phyloP scores from a whole-genome alignment of 2,113 vertebrate genomes.

The Amblyopsis rosae region DNA sequence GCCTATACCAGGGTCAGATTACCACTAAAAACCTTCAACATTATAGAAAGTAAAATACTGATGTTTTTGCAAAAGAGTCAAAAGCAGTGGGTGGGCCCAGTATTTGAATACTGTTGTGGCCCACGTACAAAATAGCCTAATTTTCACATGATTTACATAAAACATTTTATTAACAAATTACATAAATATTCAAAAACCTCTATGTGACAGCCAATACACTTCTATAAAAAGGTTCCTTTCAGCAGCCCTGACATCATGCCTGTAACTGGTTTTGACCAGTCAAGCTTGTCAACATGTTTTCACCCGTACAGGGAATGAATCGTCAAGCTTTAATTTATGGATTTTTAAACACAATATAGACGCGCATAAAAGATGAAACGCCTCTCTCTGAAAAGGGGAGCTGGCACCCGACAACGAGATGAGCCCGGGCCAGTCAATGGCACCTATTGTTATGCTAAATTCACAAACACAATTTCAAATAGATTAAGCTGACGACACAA shows the following conservation, averaged over 20 bases:
- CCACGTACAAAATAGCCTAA: not conserved
- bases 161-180: conserved; percentile 15
- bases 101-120: no score
- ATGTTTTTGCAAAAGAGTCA: no score
- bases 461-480: conserved; percentile 66
- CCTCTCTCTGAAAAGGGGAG: conserved; percentile 48
- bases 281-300: conserved; percentile 46
- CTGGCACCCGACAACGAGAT: conserved; percentile 50
- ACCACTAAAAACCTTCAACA: no score
- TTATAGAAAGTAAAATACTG: no score
- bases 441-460: conserved; percentile 75
- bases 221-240: conserved; percentile 29
- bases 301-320: conserved; percentile 25
- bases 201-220: conserved; percentile 24
- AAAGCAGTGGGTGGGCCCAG: no score
- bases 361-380: conserved; percentile 65
- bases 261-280: conserved; percentile 35
- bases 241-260: conserved; percentile 42
- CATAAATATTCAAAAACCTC: conserved; percentile 16
- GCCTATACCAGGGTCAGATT: no score
- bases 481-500: conserved; percentile 61
- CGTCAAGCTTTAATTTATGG: conserved; percentile 64
- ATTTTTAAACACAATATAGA: conserved; percentile 63
- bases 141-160: not conserved
- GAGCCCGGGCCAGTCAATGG: conserved; percentile 51